phyloP scores from a whole-genome alignment of 2,888 invertebrate genomes.

The Heteromyza rotundicornis region DNA sequence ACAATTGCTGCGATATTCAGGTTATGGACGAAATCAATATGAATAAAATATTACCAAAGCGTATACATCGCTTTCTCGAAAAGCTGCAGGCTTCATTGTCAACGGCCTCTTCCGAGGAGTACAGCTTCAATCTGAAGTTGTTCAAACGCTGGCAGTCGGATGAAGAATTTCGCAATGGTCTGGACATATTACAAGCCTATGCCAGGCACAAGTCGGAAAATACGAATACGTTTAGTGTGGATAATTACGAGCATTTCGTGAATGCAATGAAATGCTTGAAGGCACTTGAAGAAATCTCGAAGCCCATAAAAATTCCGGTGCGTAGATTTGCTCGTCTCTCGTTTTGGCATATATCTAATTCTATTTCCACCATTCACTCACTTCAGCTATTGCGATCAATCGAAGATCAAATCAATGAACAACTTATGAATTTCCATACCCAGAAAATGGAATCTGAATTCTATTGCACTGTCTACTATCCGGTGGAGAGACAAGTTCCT shows the following conservation, averaged over 20 bases:
- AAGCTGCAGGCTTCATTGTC: conserved; percentile 33
- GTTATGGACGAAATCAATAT: conserved; percentile 41
- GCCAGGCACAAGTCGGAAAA: conserved; percentile 20
- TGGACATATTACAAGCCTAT: conserved; percentile 42
- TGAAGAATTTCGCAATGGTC: conserved; percentile 44
- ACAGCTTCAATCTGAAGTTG: conserved; percentile 32
- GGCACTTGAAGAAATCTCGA: conserved; percentile 42
- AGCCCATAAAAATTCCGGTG: conserved; percentile 44
- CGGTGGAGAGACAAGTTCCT: conserved; percentile 43
- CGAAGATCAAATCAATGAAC: conserved; percentile 49
- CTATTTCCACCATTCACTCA: not conserved
- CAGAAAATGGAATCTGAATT: conserved; percentile 51
- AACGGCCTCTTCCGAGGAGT: conserved; percentile 9
- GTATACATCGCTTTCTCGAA: conserved; percentile 38
- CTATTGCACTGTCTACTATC: conserved; percentile 55
- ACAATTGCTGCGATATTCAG: conserved; percentile 38
- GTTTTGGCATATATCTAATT: not conserved
- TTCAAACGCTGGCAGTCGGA: conserved; percentile 43
- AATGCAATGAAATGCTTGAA: conserved; percentile 46
- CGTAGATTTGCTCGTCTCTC: conserved; percentile 27
- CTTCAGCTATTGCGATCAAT: conserved; percentile 42
- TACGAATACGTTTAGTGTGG: not conserved
- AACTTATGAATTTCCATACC: conserved; percentile 47
- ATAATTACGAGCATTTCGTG: conserved; percentile 51
- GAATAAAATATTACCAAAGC: conserved; percentile 33